Evolutionary conservation across 2,888 invertebrate species (phyloP), one percentile per base, ranked within the genome.

Genomic region (Myathropa florea): DNA sequence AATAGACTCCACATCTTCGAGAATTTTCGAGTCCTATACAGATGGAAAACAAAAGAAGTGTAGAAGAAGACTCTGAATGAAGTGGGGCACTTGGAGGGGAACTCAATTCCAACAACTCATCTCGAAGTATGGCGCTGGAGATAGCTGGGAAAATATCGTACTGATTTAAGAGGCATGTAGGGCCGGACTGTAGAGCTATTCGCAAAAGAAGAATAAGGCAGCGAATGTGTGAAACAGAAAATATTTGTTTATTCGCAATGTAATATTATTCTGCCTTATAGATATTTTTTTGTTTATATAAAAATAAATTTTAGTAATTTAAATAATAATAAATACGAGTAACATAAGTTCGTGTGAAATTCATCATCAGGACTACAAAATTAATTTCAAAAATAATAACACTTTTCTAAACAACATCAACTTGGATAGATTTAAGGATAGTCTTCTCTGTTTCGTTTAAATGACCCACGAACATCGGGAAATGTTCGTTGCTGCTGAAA

Each of bases 401-500:
- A 64, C 26, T 7, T n/a, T 3, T 18, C 60, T 85, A 88, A 36
- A 55, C 71, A 65, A 85, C 64, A 21, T 89, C 87, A 70, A 89
- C 88, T 82, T 89, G 88, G 80, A 90, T 89, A 26, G 80, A 83
- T 39, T 89, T 90, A 57, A 95, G 91, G 2, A 94, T 93, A 89
- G 93, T 93, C 83, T 93, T 93, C 89, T 96, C 96, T 0, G 92
- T 89, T 9, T 93, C 92, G 88, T 93, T 95, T 36, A 95, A 93
- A 90, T 96, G 95, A 73, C 93, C 94, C 65, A 93, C 93, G 90
- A 95, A 96, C 88, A 93, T 94, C 3, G 92, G 92, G 89, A 95
- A 96, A 89, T 94, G 95, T 79, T 94, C 94, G 90, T 95, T 95
- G 59, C 93, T 94, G 6, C 95, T 94, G 76, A 96, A 94, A 30